Evolutionary conservation across 1,140 invertebrate species (phyloP), one percentile per base, ranked within the genome.

Genomic region (Drosophila prosaltans): DNA sequence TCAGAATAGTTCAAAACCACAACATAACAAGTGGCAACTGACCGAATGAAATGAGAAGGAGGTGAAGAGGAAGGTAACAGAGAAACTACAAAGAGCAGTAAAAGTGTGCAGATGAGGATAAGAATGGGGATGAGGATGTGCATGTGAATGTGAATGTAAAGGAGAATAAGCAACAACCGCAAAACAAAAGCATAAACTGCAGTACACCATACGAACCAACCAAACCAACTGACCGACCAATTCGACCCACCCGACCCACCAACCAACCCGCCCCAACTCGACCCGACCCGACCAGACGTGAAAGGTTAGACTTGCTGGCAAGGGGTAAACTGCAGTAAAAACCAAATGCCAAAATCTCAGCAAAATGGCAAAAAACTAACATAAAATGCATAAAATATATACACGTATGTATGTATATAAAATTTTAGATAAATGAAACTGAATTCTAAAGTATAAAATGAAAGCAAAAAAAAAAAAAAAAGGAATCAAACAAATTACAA

Each of bases 1-100:
- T 60, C 43, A 61, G 68, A 77, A 77, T 77, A 77, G 32, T 60
- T 59, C 32, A 72, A 63, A 32, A 41, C 21, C 10, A 59, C 57
- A 36, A 39, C 40, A 21, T 57, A 65, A 68, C 62, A 65, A 69
- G 60, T 62, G 40, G 40, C 10, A 40, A 43, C n/a, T 26, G 59
- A 39, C 39, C 32, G 21, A 39, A 39, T 39, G 57, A 9, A 51
- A 51, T 48, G 55, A 36, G 30, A 21, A 32, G 10, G 6, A 36
- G 30, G n/a, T 36, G n/a, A 51, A 11, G 3, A 6, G 6, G 32
- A 36, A 36, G 32, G 32, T 36, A 36, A 36, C 3, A 36, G 32
- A 7, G 32, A 6, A 36, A 36, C 32, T 6, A 36, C 32, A 51
- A 26, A 45, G 21, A 48, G 5, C 43, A 45, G 21, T 16, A 48